Percentiles rank a stretch among this genome's conserved stretches.
Evolutionary conservation across 2,888 invertebrate species (phyloP).

Genomic region (Idaea aversata): DNA sequence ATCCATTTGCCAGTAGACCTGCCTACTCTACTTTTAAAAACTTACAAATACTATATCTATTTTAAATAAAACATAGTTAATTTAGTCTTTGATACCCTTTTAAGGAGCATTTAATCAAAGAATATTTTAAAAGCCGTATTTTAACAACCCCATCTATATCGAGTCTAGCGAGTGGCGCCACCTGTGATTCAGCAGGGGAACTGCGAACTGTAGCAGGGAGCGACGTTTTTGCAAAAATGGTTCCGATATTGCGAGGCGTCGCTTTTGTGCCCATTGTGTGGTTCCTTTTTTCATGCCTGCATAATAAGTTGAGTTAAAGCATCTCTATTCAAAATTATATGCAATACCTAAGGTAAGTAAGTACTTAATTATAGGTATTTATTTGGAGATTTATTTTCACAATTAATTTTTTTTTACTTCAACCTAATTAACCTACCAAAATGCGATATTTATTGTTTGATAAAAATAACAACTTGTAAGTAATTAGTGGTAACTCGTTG

Average conservation of each 20-base stretch:
- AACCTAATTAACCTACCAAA: not conserved
- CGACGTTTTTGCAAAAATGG: constrained; percentile 13
- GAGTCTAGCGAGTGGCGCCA: constrained; percentile 33
- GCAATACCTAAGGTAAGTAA: no score
- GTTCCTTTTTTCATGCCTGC: not conserved
- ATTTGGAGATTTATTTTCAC: no score
- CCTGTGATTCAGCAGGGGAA: constrained; percentile 39
- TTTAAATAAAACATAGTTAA: no score
- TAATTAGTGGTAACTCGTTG: constrained; percentile 3
- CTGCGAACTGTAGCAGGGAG: constrained; percentile 17
- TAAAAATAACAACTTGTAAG: not conserved
- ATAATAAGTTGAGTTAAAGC: not conserved
- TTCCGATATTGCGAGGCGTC: constrained; percentile 8
- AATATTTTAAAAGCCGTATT: not conserved
- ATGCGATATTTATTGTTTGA: not conserved
- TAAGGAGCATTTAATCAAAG: not conserved
- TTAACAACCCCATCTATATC: not conserved
- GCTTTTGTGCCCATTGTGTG: not conserved
- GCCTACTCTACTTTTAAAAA: no score
- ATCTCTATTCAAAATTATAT: not conserved
- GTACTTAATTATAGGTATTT: no score
- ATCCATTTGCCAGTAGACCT: no score
- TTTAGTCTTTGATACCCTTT: not conserved
- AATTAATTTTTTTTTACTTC: no score
- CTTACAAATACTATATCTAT: no score